Base-by-base conservation (phyloP, 2,888 invertebrate genomes). In the Eristalis arbustorum region DNA sequence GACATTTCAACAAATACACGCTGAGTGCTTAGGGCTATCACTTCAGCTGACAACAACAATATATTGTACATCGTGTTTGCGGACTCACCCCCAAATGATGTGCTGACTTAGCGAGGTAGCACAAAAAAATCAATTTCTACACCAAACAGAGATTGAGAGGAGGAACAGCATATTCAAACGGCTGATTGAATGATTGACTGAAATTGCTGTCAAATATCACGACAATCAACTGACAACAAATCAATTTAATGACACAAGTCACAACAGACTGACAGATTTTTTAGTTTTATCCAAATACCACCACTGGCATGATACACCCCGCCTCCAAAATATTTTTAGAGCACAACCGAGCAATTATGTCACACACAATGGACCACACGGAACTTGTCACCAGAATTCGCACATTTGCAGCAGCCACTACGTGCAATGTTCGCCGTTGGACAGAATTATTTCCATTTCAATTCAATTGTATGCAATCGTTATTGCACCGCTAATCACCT, bases 281-380 rank as follows among this genome's bases (percentile, higher is more conserved):
- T 37, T 49, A 31, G 49, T 49, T 49, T 31, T 22, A 42, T 63
- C 71, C 40, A 28, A 18, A 37, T 34, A 34, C 11, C 56, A 49
- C 49, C 49, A 49, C 18, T 0, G 18, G 49, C 28, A 28, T 59
- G 68, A 66, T 40, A 49, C 49, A 25, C 61, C 62, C 59, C 37
- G 57, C 62, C 59, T 73, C 66, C 28, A 57, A 61, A 72, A 81
- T 85, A 85, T 85, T 85, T 85, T 67, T 81, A 81, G 81, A 81
- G 80, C 80, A 64, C 64, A n/a, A 61, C 49, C 49, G 31, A 23
- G 73, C 68, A 81, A 85, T 85, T 85, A 85, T 81, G 85, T 81
- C 85, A 85, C 73, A 76, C 49, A 18, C 49, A 49, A 8, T n/a
- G 62, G 31, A 62, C 31, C 62, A 28, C 25, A 62, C 25, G n/a